Percentiles rank a stretch among this genome's conserved stretches.
Conservation (phyloP, 1,140 invertebrate species). For the Heliconius hewitsoni region DNA sequence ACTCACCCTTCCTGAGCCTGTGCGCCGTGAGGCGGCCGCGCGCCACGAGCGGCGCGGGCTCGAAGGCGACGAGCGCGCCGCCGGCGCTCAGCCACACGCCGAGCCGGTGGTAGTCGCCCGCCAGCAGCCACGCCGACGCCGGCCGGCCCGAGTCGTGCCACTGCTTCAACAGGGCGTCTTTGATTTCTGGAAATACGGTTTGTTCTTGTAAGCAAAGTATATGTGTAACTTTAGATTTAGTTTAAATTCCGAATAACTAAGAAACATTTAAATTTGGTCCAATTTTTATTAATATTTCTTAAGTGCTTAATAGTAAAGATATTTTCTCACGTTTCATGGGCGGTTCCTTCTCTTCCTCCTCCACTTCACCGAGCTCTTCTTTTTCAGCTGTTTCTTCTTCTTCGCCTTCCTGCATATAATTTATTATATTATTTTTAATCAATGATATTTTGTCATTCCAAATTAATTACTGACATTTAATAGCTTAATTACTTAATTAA, state of each 20-base stretch:
- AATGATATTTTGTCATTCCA: too few species aligned
- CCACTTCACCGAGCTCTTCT: conserved; percentile 53
- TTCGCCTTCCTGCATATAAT: conserved; percentile 44
- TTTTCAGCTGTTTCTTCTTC: conserved; percentile 55
- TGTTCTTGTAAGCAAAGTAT: neutral
- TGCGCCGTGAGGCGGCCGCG: conserved; percentile 59
- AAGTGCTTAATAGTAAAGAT: neutral
- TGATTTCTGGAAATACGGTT: conserved; percentile 57
- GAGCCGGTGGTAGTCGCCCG: conserved; percentile 71
- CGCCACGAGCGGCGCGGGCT: conserved; percentile 59
- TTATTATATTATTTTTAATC: too few species aligned
- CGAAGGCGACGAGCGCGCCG: conserved; percentile 69
- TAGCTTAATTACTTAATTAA: too few species aligned
- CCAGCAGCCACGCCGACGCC: conserved; percentile 48
- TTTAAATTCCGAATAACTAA: neutral
- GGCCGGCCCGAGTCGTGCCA: conserved; percentile 64
- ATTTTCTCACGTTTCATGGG: conserved; percentile 59
- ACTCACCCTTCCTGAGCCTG: conserved; percentile 62
- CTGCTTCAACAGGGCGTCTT: conserved; percentile 62
- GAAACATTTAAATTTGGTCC: neutral
- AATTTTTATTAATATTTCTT: neutral
- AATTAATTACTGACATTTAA: too few species aligned
- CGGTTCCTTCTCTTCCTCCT: conserved; percentile 59
- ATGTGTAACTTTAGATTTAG: too few species aligned
- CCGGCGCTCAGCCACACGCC: conserved; percentile 67